Percentiles rank a stretch among this genome's conserved stretches.
phyloP scores from a whole-genome alignment of 2,888 invertebrate species.

The Patella caerulea region DNA sequence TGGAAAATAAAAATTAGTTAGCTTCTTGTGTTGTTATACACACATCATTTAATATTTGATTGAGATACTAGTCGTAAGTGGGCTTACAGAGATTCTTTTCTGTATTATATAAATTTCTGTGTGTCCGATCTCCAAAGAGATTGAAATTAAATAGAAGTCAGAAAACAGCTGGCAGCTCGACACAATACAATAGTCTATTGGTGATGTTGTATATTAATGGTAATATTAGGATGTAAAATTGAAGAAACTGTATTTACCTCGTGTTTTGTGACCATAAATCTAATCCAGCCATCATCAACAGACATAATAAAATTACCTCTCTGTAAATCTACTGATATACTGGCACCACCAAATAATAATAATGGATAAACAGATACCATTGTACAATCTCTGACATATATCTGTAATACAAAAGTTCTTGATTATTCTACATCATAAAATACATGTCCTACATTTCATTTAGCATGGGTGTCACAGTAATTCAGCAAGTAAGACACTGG shows the following conservation, averaged over 20 bases:
- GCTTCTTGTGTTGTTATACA: no score
- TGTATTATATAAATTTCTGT: no score
- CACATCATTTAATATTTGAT: no score
- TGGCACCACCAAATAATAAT: constrained; percentile 63
- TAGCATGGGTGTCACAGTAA: not conserved
- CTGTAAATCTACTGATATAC: constrained; percentile 60
- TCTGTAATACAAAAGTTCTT: constrained; percentile 42
- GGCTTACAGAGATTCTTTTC: no score
- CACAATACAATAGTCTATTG: no score
- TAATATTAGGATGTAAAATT: no score
- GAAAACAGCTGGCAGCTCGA: no score
- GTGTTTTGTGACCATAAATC: constrained; percentile 59
- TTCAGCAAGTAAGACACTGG: not conserved
- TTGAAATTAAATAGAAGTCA: no score
- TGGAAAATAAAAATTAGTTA: constrained; percentile 29
- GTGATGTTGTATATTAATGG: no score
- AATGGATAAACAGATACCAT: constrained; percentile 68
- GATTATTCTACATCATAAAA: not conserved
- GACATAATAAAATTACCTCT: constrained; percentile 63
- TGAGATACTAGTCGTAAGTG: no score
- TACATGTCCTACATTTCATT: not conserved
- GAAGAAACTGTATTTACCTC: constrained; percentile 46
- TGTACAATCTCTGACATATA: constrained; percentile 65
- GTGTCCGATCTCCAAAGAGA: no score
- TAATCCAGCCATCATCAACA: constrained; percentile 67